Base-by-base conservation (phyloP, 2,888 invertebrate genomes). In the Zonitis immaculata region DNA sequence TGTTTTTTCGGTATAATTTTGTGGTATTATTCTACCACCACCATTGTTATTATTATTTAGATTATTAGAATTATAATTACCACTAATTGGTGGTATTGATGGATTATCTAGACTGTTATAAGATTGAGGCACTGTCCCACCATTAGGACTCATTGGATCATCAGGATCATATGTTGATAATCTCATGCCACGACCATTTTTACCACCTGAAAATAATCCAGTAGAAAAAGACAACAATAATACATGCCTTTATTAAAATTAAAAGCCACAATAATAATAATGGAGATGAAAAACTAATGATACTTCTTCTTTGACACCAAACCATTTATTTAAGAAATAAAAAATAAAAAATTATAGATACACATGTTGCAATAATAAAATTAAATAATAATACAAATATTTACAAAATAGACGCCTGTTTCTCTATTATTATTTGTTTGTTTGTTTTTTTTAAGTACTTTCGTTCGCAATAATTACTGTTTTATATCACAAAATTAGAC, bases 1-100 rank as follows among this genome's bases (percentile, higher is more conserved):
- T 32, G 95, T 94, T 80, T 95, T 95, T 82, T 96, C 96, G 77
- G 91, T 95, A 79, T 94, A 94, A 77, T 89, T 89, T 68, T 88
- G 86, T 63, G 86, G 84, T 73, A 89, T 89, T 66, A 89, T 89
- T 28, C 28, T n/a, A 32, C 14, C 14, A 32, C 32, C 32, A 16
- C 35, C 11, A 18, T 9, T 35, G 5, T 12, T 12, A 42, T 83
- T 68, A 54, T 72, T 72, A 54, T n/a, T n/a, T n/a, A n/a, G n/a
- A n/a, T n/a, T n/a, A n/a, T n/a, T n/a, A n/a, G n/a, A n/a, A n/a
- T n/a, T n/a, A n/a, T n/a, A n/a, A n/a, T n/a, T n/a, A n/a, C n/a
- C n/a, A n/a, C n/a, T n/a, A n/a, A 74, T 74, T 39, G 68, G 64
- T 26, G 71, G 64, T 59, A 65, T 59, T 44, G 68, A 56, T 9